Base-by-base conservation (phyloP, 2,888 invertebrate species). In the Mylabris sibirica region DNA sequence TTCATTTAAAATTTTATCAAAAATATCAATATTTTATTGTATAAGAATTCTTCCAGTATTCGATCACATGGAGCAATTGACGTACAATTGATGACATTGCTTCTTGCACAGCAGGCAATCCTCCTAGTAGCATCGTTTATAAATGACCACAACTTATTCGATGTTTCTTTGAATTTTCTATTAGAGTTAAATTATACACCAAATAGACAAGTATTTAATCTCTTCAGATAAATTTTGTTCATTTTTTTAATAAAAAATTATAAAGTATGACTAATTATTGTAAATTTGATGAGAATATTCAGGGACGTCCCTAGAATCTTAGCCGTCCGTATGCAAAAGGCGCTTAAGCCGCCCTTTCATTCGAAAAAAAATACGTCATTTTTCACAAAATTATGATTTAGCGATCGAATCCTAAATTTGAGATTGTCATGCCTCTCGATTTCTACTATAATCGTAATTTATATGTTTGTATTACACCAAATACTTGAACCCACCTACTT, bases 1-100 rank as follows among this genome's bases (percentile, higher is more conserved):
- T 53, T 12, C 53, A 53, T 53, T 53, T n/a, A n/a, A 53, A 12
- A 12, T 24, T 24, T 22, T 11, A 11, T 20, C 11, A 20, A 49
- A 4, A 30, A 30, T 30, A 30, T 30, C n/a, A n/a, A n/a, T n/a
- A n/a, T 30, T 30, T 30, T 30, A 30, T 30, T 30, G 8, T 30
- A 30, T 4, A 30, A 30, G n/a, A 30, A 30, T 30, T 30, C 30
- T 30, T 30, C 30, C 8, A 17, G 57, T 22, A 12, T 35, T n/a
- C 17, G 17, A n/a, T 59, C 67, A 67, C 59, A 60, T 30, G 49
- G 66, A 2, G 63, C 66, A 60, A 70, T 70, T 67, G 70, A 67
- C 70, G 61, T 49, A 66, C 61, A 70, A 67, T 66, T 70, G 70
- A 70, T 70, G 67, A 59, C 65, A 67, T 66, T 64, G 64, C 70